Evolutionary conservation across 2,888 invertebrate genomes (phyloP).

Genomic region (Polyommatus icarus): DNA sequence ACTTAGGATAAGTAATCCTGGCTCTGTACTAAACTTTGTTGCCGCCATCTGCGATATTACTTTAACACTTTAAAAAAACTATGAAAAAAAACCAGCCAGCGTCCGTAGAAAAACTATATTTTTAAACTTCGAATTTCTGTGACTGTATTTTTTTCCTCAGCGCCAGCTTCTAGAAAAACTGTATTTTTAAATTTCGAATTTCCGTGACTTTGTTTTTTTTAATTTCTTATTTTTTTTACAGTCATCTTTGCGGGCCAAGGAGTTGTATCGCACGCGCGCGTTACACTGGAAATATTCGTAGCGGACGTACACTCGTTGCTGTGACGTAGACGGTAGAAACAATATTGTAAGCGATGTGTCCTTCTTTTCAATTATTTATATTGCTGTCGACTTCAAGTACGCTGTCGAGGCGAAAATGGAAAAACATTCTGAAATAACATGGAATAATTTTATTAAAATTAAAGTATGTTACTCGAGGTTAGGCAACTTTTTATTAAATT

Average conservation of each 20-base stretch:
- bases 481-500: not conserved
- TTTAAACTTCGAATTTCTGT: not conserved
- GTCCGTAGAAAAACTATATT: not conserved
- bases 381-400: not conserved
- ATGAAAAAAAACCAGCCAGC: not conserved
- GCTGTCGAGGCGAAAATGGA: slow-evolving; percentile 2
- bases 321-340: slow-evolving; percentile 42
- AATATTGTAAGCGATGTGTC: slow-evolving; percentile 29
- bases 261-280: slow-evolving; percentile 40
- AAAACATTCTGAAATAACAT: not conserved
- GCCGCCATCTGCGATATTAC: slow-evolving; percentile 40
- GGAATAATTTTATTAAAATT: not conserved
- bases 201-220: slow-evolving; percentile 8
- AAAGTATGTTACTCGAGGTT: not conserved
- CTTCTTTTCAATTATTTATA: slow-evolving; percentile 27
- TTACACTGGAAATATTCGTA: slow-evolving; percentile 38
- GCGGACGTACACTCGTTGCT: slow-evolving; percentile 46
- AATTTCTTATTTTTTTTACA: slow-evolving; percentile 17
- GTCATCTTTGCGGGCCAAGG: slow-evolving; percentile 14
- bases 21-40: slow-evolving; percentile 48
- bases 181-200: not conserved
- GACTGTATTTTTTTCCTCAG: not conserved
- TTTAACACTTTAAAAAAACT: slow-evolving; percentile 17
- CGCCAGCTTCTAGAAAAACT: not conserved
- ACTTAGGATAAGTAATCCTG: slow-evolving; percentile 50